These are phyloP conservation scores for Laterallus jamaicensis DNA, from an alignment of 2,113 vertebrate genomes.

Conservation along the genomic window DNA sequence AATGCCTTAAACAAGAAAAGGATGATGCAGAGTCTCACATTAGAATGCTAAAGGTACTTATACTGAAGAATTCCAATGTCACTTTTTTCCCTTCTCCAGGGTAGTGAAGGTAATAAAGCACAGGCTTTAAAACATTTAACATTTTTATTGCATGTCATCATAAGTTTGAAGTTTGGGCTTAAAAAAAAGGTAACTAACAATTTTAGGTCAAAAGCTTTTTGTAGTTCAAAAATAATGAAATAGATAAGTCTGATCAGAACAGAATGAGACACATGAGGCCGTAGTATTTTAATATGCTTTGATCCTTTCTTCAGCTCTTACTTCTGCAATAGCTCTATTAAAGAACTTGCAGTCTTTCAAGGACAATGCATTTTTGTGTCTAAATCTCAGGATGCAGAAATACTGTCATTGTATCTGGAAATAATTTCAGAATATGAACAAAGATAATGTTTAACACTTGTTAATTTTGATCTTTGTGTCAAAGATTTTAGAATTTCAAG, in stretches of 20 bases:
- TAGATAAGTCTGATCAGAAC: background rate
- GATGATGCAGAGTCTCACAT: slow-evolving; percentile 80
- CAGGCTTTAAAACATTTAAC: slow-evolving; percentile 35
- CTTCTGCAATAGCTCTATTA: background rate
- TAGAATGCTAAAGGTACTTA: slow-evolving; percentile 82
- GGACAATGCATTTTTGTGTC: background rate
- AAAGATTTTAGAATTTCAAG: background rate
- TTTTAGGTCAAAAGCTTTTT: background rate
- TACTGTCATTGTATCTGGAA: background rate
- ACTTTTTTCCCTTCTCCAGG: background rate
- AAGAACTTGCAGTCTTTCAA: background rate
- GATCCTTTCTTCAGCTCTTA: background rate
- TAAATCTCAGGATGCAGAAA: background rate
- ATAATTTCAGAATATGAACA: background rate
- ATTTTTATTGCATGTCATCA: slow-evolving; percentile 8
- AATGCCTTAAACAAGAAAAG: slow-evolving; percentile 80
- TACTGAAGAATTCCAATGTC: slow-evolving; percentile 14
- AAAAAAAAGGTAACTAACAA: background rate
- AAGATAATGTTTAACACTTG: background rate
- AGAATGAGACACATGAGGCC: background rate
- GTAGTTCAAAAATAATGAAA: background rate
- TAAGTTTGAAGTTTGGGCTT: background rate
- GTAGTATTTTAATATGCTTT: background rate
- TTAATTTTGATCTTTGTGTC: background rate
- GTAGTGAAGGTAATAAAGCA: slow-evolving; percentile 18